Percentiles rank a stretch among this genome's conserved stretches.
Conservation (phyloP, 2,888 invertebrate genomes). For the Griposia aprilina region DNA sequence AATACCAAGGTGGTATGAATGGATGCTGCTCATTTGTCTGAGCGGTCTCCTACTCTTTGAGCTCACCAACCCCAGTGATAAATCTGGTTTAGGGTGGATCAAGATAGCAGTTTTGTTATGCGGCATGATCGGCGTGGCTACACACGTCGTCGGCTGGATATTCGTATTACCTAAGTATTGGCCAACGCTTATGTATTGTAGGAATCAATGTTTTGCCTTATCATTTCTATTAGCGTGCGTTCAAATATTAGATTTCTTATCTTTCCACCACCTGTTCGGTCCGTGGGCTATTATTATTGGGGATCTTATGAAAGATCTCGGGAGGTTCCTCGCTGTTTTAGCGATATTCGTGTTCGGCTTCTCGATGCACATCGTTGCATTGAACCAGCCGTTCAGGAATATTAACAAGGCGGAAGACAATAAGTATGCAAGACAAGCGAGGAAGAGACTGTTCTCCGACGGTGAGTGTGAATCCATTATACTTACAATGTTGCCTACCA, state of each 20-base stretch:
- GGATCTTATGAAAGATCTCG: slow-evolving; percentile 97
- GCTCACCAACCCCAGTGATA: slow-evolving; percentile 99
- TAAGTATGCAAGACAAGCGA: slow-evolving; percentile 89
- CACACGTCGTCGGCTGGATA: slow-evolving; percentile 95
- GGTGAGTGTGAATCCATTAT: slow-evolving; percentile 90
- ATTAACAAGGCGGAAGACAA: slow-evolving; percentile 91
- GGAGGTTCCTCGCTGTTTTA: slow-evolving; percentile 99
- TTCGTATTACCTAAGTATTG: slow-evolving; percentile 93
- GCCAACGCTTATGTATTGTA: slow-evolving; percentile 97
- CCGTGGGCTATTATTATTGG: slow-evolving; percentile 99
- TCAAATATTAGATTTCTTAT: slow-evolving; percentile 98
- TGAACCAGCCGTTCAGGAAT: slow-evolving; percentile 98
- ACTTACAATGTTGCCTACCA: slow-evolving; percentile 57
- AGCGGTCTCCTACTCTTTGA: slow-evolving; percentile 98
- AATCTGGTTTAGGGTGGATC: slow-evolving; percentile 98
- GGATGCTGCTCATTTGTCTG: slow-evolving; percentile 98
- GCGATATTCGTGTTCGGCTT: slow-evolving; percentile 99
- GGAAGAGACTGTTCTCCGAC: slow-evolving; percentile 92
- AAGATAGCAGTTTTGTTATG: slow-evolving; percentile 96
- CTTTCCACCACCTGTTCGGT: slow-evolving; percentile 99
- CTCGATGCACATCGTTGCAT: slow-evolving; percentile 98
- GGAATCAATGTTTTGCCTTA: slow-evolving; percentile 99
- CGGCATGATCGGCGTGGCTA: slow-evolving; percentile 97
- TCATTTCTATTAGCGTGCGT: slow-evolving; percentile 99
- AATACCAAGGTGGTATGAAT: slow-evolving; percentile 98